A percentile compares a stretch with the other conserved stretches of the same genome.
Evolutionary conservation across 2,113 vertebrate genomes (phyloP).

Genomic region (Odocoileus virginianus): DNA sequence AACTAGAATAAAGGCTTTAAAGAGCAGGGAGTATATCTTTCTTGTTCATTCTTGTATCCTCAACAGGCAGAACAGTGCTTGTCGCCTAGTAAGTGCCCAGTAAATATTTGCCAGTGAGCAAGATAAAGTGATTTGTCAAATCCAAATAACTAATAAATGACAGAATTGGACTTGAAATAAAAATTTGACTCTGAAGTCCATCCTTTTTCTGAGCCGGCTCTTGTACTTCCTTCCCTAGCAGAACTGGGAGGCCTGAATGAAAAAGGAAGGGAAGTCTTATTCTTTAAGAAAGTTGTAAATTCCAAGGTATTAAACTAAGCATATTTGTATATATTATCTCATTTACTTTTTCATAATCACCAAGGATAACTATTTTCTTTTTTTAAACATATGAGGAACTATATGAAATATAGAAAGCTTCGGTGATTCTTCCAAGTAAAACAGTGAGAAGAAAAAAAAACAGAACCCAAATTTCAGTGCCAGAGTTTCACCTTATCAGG

Average conservation of each 20-base stretch:
- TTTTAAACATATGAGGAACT: background rate
- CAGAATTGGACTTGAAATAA: background rate
- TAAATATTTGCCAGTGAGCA: background rate
- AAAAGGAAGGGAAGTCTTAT: background rate
- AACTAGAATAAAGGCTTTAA: background rate
- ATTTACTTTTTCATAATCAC: background rate
- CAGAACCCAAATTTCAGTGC: background rate
- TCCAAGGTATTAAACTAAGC: background rate
- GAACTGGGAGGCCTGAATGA: background rate
- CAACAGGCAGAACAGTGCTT: background rate
- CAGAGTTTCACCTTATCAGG: background rate
- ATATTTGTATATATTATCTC: background rate
- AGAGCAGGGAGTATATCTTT: background rate
- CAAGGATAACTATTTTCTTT: background rate
- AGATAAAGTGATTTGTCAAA: background rate
- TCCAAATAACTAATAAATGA: background rate
- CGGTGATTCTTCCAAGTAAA: background rate
- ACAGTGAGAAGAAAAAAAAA: background rate
- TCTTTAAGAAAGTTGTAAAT: background rate
- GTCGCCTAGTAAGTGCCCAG: background rate
- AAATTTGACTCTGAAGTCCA: background rate
- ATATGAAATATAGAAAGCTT: background rate
- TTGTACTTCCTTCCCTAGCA: background rate
- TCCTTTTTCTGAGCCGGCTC: background rate
- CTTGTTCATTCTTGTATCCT: background rate